Conservation (phyloP, 53 echinoderm and acorn worm genomes). For the Holothuria scabra region DNA sequence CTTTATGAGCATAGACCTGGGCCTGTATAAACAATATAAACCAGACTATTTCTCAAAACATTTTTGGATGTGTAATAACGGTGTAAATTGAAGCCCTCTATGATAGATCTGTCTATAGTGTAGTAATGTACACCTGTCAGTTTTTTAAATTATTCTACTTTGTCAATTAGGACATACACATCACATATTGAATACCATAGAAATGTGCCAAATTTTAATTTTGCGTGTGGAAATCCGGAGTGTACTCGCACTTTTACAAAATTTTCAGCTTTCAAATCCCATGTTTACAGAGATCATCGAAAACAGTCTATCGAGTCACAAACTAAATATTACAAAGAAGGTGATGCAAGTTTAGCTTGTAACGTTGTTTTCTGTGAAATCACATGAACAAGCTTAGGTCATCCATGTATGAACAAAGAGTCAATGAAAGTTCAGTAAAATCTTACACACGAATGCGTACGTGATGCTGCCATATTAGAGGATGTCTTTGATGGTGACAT, state of each 20-base stretch:
- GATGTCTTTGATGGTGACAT: too few species aligned
- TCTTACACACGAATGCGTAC: too few species aligned
- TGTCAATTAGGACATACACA: slow-evolving; percentile 34
- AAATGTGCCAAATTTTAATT: slow-evolving; percentile 52
- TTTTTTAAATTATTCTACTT: slow-evolving; percentile 29
- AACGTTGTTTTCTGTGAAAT: not conserved
- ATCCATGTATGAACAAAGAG: too few species aligned
- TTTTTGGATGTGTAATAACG: too few species aligned
- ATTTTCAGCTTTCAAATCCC: slow-evolving; percentile 50
- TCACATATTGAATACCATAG: slow-evolving; percentile 39
- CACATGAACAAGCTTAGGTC: not conserved
- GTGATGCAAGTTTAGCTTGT: not conserved
- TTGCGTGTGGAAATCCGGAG: slow-evolving; percentile 55
- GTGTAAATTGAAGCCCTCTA: too few species aligned
- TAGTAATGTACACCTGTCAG: slow-evolving; percentile 41
- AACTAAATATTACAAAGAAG: not conserved
- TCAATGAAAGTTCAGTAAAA: too few species aligned
- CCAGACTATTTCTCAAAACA: too few species aligned
- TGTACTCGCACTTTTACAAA: slow-evolving; percentile 45
- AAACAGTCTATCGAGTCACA: not conserved
- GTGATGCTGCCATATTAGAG: too few species aligned
- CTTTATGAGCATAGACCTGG: too few species aligned
- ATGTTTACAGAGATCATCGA: slow-evolving; percentile 54
- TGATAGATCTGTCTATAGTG: too few species aligned
- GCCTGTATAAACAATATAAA: too few species aligned